Evolutionary conservation across 2,797 vertebrate genomes (phyloP), one percentile per base, ranked within the genome.

Genomic region (Sebastes trivittatus): DNA sequence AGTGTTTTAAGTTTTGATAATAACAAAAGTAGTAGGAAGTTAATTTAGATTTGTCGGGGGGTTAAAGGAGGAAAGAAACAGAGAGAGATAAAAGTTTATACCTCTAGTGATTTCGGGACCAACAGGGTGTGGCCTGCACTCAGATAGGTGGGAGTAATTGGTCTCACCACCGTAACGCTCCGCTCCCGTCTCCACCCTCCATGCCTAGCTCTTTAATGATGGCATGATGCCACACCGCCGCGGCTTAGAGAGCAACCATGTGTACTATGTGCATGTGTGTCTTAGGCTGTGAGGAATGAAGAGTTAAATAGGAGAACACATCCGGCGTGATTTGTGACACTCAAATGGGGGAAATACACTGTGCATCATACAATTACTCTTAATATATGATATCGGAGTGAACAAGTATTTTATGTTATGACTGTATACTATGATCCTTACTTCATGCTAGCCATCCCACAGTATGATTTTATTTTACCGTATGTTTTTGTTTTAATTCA

Each of bases 131-230:
- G 81, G 78, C 78, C 69, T 23, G 11, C 49, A 8, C 7, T 52
- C 69, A 59, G 56, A 78, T 59, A 66, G 82, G 84, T 18, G 1
- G 82, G 62, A 46, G 18, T 66, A 59, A 62, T 76, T 62, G 61
- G 61, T 90, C 87, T 88, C 76, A 55, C 88, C 90, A 91, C 78
- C 16, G 22, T 16, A 16, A 77, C 72, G 30, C 88, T 67, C 83
- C 76, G 10, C 85, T 78, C 75, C 18, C 32, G 42, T 78, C 80
- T 82, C 83, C 70, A 71, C 75, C 81, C 78, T 69, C 38, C 20
- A 38, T 78, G 75, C 54, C 69, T 55, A 32, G 27, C 56, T 73
- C 72, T 82, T 81, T 38, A 18, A 80, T 49, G 65, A 75, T 83
- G 80, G 76, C 77, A 64, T 75, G 63, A 61, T 60, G 63, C 27